phyloP scores from a whole-genome alignment of 2,797 vertebrate genomes.

The Melanogrammus aeglefinus region DNA sequence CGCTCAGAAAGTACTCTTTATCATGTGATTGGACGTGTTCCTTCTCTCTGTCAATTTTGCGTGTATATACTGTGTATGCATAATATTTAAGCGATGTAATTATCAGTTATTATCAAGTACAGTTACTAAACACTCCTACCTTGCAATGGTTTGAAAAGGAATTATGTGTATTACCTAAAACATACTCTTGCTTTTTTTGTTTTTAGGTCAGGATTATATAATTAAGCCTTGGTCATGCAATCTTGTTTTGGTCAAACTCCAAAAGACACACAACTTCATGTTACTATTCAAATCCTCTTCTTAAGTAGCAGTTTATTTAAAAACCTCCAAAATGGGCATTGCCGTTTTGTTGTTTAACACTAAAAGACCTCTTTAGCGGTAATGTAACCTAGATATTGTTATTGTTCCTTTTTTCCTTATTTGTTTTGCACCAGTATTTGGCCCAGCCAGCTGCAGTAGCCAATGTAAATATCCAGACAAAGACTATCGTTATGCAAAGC shows the following conservation, averaged over 20 bases:
- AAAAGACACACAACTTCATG: constrained; percentile 28
- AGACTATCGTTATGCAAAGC: constrained; percentile 73
- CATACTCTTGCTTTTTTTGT: neutral
- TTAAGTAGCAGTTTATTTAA: constrained; percentile 61
- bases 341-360: constrained; percentile 66
- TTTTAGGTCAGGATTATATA: neutral
- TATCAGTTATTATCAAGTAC: neutral
- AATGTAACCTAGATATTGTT: constrained; percentile 64
- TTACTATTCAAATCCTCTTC: constrained; percentile 61
- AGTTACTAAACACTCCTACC: neutral
- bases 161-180: neutral
- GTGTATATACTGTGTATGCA: neutral
- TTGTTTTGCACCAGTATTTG: constrained; percentile 70
- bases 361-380: constrained; percentile 77
- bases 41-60: constrained; percentile 23
- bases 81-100: neutral
- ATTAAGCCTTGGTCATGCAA: neutral
- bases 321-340: constrained; percentile 59
- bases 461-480: constrained; percentile 76
- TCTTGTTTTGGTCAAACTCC: neutral
- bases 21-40: constrained; percentile 18
- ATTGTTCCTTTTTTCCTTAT: constrained; percentile 62
- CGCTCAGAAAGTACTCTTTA: constrained; percentile 32
- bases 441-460: constrained; percentile 73
- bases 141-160: neutral